Conservation (phyloP, 64 coral and sea anemone genomes). For the Anthopleura sola region DNA sequence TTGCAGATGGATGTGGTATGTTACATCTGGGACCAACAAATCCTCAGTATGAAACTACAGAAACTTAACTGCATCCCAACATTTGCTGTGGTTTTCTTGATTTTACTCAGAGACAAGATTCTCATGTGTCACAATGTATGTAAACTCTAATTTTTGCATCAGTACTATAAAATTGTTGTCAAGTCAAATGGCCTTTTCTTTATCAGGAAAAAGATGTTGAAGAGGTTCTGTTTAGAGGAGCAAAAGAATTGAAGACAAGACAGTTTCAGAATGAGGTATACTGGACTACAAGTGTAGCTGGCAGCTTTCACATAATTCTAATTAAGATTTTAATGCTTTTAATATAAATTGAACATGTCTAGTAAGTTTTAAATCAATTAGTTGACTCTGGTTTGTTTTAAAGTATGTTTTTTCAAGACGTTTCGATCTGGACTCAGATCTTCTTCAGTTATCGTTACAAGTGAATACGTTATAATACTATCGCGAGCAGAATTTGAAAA, state of each 20-base stretch:
- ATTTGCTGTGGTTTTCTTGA: slow-evolving; percentile 57
- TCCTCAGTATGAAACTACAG: slow-evolving; percentile 55
- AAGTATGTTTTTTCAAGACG: no score
- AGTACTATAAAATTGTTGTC: no score
- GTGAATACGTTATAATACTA: no score
- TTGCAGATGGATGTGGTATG: slow-evolving; percentile 76
- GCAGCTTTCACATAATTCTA: no score
- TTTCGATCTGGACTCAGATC: no score
- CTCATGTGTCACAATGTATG: slow-evolving; percentile 77
- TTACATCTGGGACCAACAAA: slow-evolving; percentile 87
- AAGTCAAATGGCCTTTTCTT: background rate
- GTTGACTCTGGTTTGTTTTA: no score
- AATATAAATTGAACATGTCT: no score
- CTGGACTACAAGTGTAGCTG: background rate
- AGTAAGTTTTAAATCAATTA: no score
- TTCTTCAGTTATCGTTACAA: no score
- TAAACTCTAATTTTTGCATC: background rate
- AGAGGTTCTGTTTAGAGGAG: slow-evolving; percentile 29
- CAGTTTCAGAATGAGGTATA: slow-evolving; percentile 67
- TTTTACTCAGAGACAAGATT: slow-evolving; percentile 62
- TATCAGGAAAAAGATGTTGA: slow-evolving; percentile 57
- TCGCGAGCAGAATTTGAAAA: no score
- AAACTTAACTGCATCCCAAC: slow-evolving; percentile 58
- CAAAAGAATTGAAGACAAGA: slow-evolving; percentile 53
- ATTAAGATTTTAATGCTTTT: no score